Evolutionary conservation across 2,797 vertebrate species (phyloP), one percentile per base, ranked within the genome.

Genomic region (Channa striata): DNA sequence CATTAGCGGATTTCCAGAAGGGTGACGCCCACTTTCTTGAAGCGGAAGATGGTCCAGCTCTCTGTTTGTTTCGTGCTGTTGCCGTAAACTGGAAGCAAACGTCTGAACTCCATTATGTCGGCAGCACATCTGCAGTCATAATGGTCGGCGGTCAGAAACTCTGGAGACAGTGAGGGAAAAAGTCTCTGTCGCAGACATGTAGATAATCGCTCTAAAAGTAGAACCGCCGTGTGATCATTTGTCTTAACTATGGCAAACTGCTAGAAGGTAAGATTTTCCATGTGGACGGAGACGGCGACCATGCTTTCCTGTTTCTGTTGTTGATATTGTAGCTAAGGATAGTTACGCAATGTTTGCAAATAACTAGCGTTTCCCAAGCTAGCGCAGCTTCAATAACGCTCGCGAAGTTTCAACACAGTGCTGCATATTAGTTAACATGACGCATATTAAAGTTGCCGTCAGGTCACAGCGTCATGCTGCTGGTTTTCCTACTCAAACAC

Each of bases 31-130:
- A 82, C 84, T 54, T 8, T 30, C 48, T 20, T 17, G 78, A 78
- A 82, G 85, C 88, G 88, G 85, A 86, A 86, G 80, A 77, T 67
- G 80, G 68, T n/a, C 1, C 36, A 19, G 69, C 59, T 72, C 54
- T 50, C n/a, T 36, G 40, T 51, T 60, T 21, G 63, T 34, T 57
- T 59, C 36, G 30, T 53, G 42, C 16, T 74, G 42, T 61, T 77
- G 80, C 76, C 82, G 85, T 84, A 84, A 91, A 89, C 72, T 74
- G 73, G 62, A 53, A 51, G 47, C 50, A 49, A 51, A 30, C 25
- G 72, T 64, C 79, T 51, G 66, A 84, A 67, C 72, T 72, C 73
- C 48, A 1, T 21, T 21, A 39, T 62, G 49, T 73, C 37, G 63
- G 42, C 58, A 51, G 57, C 69, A 70, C 74, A 81, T 86, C 79